Evolutionary conservation across 2,888 invertebrate species (phyloP).

Genomic region (Biston betularia): DNA sequence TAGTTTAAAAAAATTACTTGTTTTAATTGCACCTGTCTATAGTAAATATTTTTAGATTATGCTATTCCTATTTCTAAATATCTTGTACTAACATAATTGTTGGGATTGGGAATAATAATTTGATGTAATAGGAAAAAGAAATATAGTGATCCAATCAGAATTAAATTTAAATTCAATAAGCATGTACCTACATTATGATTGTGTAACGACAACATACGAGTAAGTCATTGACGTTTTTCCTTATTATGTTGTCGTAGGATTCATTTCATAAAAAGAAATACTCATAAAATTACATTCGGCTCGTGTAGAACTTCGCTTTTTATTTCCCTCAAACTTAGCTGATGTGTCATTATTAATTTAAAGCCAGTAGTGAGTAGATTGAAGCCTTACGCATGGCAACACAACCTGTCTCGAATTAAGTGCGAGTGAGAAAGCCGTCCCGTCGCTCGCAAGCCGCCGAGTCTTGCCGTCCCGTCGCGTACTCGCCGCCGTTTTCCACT

Average conservation of each 20-base stretch:
- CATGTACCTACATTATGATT: too few relatives aligned
- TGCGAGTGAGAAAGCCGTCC: constrained; percentile 73
- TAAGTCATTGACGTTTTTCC: not conserved
- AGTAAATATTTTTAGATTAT: too few relatives aligned
- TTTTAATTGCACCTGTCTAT: too few relatives aligned
- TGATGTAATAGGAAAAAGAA: too few relatives aligned
- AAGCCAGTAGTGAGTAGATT: not conserved
- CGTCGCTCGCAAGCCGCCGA: constrained; percentile 68
- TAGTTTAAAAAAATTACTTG: too few relatives aligned
- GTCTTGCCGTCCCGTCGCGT: constrained; percentile 48
- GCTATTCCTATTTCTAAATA: too few relatives aligned
- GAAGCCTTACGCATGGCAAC: constrained; percentile 57
- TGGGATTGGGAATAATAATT: too few relatives aligned
- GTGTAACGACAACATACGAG: too few relatives aligned
- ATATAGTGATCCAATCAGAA: too few relatives aligned
- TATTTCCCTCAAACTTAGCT: not conserved
- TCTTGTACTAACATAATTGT: too few relatives aligned
- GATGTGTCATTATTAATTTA: constrained; percentile 1
- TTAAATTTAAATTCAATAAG: too few relatives aligned
- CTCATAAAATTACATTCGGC: not conserved
- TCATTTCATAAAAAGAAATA: not conserved
- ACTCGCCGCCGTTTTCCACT: constrained; percentile 64
- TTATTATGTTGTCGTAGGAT: not conserved
- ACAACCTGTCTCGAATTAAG: constrained; percentile 54
- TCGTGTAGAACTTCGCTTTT: not conserved